Conservation (phyloP, 23 tunicate species). For the Oikopleura albicans region DNA sequence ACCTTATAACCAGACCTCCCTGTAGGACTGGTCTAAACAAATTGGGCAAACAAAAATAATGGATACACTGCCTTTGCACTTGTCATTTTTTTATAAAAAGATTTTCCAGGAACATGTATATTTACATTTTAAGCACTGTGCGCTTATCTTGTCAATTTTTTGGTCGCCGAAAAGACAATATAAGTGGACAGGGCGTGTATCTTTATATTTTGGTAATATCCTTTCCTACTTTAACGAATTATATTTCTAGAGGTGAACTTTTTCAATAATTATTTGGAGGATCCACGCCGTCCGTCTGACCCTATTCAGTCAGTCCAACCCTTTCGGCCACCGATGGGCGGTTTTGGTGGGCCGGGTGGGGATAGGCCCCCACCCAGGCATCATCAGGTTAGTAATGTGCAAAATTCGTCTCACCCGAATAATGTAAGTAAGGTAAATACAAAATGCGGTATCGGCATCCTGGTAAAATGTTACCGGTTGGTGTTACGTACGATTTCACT, state of each 20-base stretch:
- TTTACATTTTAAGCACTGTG: too few species aligned
- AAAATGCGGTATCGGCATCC: neutral
- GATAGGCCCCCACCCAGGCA: slow-evolving; percentile 46
- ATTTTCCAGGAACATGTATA: too few species aligned
- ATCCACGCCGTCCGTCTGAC: slow-evolving; percentile 73
- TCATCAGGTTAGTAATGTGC: slow-evolving; percentile 28
- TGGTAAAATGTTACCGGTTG: neutral
- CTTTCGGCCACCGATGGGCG: slow-evolving; percentile 31
- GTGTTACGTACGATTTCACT: neutral
- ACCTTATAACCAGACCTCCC: too few species aligned
- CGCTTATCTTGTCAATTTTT: too few species aligned
- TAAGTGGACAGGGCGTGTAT: too few species aligned
- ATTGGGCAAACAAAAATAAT: too few species aligned
- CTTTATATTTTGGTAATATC: too few species aligned
- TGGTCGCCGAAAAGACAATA: too few species aligned
- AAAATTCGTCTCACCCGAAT: neutral
- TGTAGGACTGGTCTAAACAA: too few species aligned
- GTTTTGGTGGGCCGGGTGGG: slow-evolving; percentile 32
- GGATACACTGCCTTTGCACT: too few species aligned
- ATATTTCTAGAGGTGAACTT: slow-evolving; percentile 41
- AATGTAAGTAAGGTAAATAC: neutral
- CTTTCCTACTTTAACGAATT: too few species aligned
- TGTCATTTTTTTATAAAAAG: too few species aligned
- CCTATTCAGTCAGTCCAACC: slow-evolving; percentile 38
- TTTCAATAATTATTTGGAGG: slow-evolving; percentile 84